Evolutionary conservation across 2,113 vertebrate genomes (phyloP), one percentile per base, ranked within the genome.

Genomic region (Amia ocellicauda): DNA sequence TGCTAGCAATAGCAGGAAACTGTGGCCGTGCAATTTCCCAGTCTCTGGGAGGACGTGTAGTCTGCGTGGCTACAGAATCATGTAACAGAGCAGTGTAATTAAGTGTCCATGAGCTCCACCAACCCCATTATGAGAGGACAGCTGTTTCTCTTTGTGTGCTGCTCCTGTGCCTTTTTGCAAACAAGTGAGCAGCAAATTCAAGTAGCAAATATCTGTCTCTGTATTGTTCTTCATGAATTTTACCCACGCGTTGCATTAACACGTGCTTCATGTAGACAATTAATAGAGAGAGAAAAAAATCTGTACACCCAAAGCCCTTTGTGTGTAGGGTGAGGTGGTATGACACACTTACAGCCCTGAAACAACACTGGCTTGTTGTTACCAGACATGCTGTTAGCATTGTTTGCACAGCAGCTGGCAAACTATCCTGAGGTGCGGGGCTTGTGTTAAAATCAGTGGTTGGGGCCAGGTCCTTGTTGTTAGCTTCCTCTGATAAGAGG

Each of bases 71-170:
- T 20, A 16, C 14, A 50, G 26, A 58, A 16, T 27, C 26, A 36
- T 27, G 14, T n/a, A 40, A 52, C 65, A 59, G 22, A 69, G 58
- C 51, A 24, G 52, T 69, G 64, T 71, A 71, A 75, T 80, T 78
- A 74, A 69, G 68, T 60, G 52, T 62, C 51, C 68, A 64, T 47
- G 36, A 47, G 58, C 43, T 68, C 60, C 62, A 61, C 16, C 58
- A 64, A 28, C 52, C 57, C 45, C 24, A 50, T 58, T 57, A 45
- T 28, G 20, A 29, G 24, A 43, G 50, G 27, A 19, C 60, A 62
- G 54, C 58, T n/a, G 17, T 17, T 45, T 66, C 53, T 49, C 22
- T 55, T 43, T 56, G 53, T 13, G 10, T 8, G 49, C 13, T 7
- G 31, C 57, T n/a, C n/a, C n/a, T 66, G 64, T 51, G 49, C 27